Conservation (phyloP, 2,888 invertebrate species). For the Drosophila longiperda region DNA sequence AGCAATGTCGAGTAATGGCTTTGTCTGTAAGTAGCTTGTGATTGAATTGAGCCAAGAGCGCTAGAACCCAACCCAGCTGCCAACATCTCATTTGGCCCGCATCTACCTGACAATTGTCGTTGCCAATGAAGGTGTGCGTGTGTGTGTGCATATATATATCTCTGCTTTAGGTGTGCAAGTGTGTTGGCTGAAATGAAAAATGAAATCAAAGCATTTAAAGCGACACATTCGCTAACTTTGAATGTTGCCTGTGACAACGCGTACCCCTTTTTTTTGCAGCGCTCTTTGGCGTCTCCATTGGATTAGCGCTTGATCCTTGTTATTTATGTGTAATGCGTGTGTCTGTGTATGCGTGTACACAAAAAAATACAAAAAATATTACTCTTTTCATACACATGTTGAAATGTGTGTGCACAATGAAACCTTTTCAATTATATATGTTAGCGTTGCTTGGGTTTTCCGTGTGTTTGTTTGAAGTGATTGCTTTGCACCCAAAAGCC, state of each 20-base stretch:
- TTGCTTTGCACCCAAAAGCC: conserved; percentile 29
- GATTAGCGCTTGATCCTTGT: conserved; percentile 74
- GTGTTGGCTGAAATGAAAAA: conserved; percentile 70
- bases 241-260: conserved; percentile 55
- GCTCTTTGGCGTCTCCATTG: conserved; percentile 47
- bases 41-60: conserved; percentile 72
- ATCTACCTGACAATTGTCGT: conserved; percentile 56
- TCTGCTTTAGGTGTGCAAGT: conserved; percentile 14
- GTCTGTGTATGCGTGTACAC: not conserved
- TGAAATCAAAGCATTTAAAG: conserved; percentile 80
- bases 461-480: conserved; percentile 33
- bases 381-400: conserved; percentile 20
- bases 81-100: conserved; percentile 55
- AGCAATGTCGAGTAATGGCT: conserved; percentile 66
- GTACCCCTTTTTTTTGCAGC: conserved; percentile 58
- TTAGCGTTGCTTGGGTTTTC: conserved; percentile 34
- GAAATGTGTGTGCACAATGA: conserved; percentile 56
- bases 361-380: conserved; percentile 21
- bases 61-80: conserved; percentile 30
- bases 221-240: conserved; percentile 68
- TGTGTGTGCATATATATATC: conserved; percentile 1
- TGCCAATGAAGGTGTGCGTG: not conserved
- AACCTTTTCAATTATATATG: conserved; percentile 76
- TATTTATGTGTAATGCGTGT: conserved; percentile 66
- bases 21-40: conserved; percentile 79